Base-by-base conservation (phyloP, 1,140 invertebrate genomes). In the Drosophila bifasciata region DNA sequence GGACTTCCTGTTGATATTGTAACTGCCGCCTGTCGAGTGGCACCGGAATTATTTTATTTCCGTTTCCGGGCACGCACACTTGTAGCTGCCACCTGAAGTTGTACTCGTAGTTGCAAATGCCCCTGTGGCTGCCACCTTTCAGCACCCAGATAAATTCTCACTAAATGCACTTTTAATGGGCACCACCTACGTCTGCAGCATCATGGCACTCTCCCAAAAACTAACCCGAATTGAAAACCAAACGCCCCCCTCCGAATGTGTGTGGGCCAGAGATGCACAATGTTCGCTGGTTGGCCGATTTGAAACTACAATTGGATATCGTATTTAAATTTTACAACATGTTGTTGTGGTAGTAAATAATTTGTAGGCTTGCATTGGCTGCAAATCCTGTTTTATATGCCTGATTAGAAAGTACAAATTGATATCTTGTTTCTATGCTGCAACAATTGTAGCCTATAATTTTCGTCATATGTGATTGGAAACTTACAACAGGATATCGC, bases 91-190 rank as follows among this genome's bases (percentile, higher is more conserved):
- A 13, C 32, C 32, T 36, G 32, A 36, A 36, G 32, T 36, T 36
- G 32, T 11, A 23, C 44, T n/a, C 44, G 44, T 25, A 75, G 74
- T 78, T 69, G 62, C 69, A 67, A 79, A 81, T 88, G 62, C 70
- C 66, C 83, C 78, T 88, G 83, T 67, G 84, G 84, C 79, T 62
- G 51, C 56, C 60, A 72, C 75, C 83, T 78, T 76, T 78, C 77
- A 69, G 66, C 83, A 60, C 61, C 68, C 61, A 76, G 69, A 72
- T 88, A 86, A 79, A 88, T 86, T 83, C 76, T 66, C 66, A 83
- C 78, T 88, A 88, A 88, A 88, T 88, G 83, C 83, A 88, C 59
- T 88, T 88, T 88, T 88, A 88, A 88, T 88, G 83, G 62, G 60
- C 74, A n/a, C n/a, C n/a, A n/a, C n/a, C n/a, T n/a, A n/a, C n/a